Evolutionary conservation across 2,797 vertebrate species (phyloP).

Genomic region (Scolopax bukidnonensis): DNA sequence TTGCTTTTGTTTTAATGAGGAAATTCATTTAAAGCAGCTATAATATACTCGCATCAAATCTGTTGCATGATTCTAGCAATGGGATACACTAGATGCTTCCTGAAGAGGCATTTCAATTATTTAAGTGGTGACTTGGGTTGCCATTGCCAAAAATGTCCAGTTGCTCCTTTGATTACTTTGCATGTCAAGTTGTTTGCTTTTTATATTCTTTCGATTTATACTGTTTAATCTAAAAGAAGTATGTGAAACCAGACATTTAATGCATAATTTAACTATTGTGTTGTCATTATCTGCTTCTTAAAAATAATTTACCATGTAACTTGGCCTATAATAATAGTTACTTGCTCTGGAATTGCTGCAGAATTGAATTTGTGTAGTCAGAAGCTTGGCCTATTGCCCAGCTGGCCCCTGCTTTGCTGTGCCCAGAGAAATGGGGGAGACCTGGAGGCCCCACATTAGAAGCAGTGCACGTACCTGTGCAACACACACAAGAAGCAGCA

Average conservation of each 20-base stretch:
- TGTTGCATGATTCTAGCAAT: background rate
- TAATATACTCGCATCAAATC: background rate
- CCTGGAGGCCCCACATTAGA: background rate
- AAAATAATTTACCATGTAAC: slow-evolving; percentile 56
- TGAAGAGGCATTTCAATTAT: background rate
- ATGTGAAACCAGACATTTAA: slow-evolving; percentile 30
- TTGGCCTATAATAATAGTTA: slow-evolving; percentile 43
- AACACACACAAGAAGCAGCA: background rate
- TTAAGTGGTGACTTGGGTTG: background rate
- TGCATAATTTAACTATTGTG: slow-evolving; percentile 35
- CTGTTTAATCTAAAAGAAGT: slow-evolving; percentile 21
- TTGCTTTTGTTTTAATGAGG: background rate
- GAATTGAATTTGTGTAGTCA: slow-evolving; percentile 47
- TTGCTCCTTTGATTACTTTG: background rate
- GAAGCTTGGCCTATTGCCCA: slow-evolving; percentile 48
- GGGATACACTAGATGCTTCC: background rate
- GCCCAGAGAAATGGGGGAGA: background rate
- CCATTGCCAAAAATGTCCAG: background rate
- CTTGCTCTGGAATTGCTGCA: slow-evolving; percentile 40
- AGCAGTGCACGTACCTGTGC: accelerated
- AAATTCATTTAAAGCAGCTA: background rate
- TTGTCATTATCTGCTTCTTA: slow-evolving; percentile 60
- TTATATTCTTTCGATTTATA: slow-evolving; percentile 12
- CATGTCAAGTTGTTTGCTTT: background rate
- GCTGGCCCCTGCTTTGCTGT: background rate